Percentiles rank a stretch among this genome's conserved stretches.
These are phyloP conservation scores for Ceuthmochares aereus DNA, from an alignment of 2,113 vertebrate genomes.

Conservation along the genomic window DNA sequence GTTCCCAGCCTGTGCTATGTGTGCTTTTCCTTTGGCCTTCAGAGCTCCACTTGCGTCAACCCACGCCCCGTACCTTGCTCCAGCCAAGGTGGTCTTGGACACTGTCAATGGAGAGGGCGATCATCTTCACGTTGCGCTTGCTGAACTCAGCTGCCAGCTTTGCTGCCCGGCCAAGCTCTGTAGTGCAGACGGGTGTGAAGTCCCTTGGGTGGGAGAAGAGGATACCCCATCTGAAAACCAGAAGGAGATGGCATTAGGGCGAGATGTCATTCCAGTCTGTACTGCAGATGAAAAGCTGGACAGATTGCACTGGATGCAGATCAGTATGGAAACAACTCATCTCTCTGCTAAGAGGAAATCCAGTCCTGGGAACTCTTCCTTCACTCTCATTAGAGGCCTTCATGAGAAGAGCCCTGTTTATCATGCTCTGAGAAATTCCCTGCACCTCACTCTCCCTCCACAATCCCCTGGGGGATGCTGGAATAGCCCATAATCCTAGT, in stretches of 20 bases:
- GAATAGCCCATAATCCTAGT: background rate
- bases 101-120: constrained; percentile 92
- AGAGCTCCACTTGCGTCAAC: background rate
- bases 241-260: background rate
- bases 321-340: background rate
- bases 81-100: constrained; percentile 90
- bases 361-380: background rate
- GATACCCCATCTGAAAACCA: constrained; percentile 89
- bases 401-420: background rate
- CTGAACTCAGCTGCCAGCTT: constrained; percentile 85
- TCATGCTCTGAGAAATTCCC: background rate
- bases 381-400: background rate
- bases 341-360: background rate
- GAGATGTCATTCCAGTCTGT: accelerated
- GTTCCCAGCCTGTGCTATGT: background rate
- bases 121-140: constrained; percentile 92
- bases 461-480: background rate
- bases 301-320: accelerated
- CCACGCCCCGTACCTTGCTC: constrained; percentile 83
- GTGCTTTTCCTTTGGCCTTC: background rate
- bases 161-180: constrained; percentile 89
- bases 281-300: background rate
- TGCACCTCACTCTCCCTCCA: accelerated
- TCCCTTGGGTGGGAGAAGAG: constrained; percentile 96
- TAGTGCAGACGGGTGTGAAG: constrained; percentile 97